Percentiles rank a stretch among this genome's conserved stretches.
phyloP scores from a whole-genome alignment of 1,140 invertebrate species.

The Zaprionus africanus region DNA sequence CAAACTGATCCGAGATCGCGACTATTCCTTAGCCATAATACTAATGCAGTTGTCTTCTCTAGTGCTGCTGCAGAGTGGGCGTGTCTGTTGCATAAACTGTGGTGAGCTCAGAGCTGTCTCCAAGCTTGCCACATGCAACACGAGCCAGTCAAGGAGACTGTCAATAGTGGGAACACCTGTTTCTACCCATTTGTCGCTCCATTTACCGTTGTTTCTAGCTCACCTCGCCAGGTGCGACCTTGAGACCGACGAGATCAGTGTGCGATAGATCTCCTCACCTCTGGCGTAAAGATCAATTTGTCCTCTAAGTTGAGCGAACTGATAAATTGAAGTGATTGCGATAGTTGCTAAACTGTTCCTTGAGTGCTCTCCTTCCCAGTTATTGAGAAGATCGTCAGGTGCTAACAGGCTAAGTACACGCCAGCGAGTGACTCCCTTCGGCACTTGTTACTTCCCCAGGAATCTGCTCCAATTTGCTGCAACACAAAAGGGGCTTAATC shows the following conservation, averaged over 20 bases:
- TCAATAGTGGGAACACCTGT: slow-evolving; percentile 73
- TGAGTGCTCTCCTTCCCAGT: background rate
- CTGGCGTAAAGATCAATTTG: slow-evolving; percentile 12
- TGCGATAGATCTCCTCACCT: slow-evolving; percentile 5
- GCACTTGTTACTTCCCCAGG: slow-evolving; percentile 38
- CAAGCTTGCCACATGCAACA: slow-evolving; percentile 70
- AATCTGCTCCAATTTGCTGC: slow-evolving; percentile 58
- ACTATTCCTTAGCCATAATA: slow-evolving; percentile 32
- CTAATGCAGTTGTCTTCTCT: slow-evolving; percentile 70
- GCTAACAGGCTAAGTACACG: slow-evolving; percentile 31
- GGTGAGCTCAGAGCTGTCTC: slow-evolving; percentile 22
- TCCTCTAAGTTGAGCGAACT: slow-evolving; percentile 46
- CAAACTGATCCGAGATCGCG: slow-evolving; percentile 31
- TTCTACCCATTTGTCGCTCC: slow-evolving; percentile 24
- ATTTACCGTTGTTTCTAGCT: slow-evolving; percentile 22
- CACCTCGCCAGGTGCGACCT: slow-evolving; percentile 47
- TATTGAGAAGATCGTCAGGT: slow-evolving; percentile 28
- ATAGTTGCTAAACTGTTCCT: slow-evolving; percentile 3
- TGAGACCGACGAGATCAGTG: slow-evolving; percentile 39
- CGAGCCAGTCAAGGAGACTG: slow-evolving; percentile 72
- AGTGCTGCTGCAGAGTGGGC: slow-evolving; percentile 44
- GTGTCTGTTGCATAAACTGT: slow-evolving; percentile 40
- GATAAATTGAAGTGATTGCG: slow-evolving; percentile 34
- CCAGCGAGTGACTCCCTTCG: slow-evolving; percentile 53
- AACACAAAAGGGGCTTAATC: slow-evolving; percentile 67